phyloP scores from a whole-genome alignment of 2,797 vertebrate genomes.

The Tympanoctomys barrerae region DNA sequence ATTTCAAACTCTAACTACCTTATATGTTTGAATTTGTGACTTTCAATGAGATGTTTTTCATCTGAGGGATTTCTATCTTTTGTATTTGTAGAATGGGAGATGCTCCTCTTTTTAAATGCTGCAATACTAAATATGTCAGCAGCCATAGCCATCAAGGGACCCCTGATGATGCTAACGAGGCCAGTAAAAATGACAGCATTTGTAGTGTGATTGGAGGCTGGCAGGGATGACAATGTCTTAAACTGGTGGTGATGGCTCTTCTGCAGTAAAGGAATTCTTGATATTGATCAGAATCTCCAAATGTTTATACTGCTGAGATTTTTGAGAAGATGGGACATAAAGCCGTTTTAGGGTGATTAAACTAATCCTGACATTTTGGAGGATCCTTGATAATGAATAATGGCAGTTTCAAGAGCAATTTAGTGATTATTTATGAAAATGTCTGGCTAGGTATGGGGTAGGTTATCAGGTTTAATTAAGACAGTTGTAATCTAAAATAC shows the following conservation, averaged over 20 bases:
- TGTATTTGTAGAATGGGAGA: background rate
- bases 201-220: too few relatives aligned
- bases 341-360: background rate
- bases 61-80: conserved; percentile 1
- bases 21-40: background rate
- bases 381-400: background rate
- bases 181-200: background rate
- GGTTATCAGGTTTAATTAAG: conserved; percentile 7
- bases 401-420: background rate
- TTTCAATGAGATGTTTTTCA: conserved; percentile 5
- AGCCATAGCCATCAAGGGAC: background rate
- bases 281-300: background rate
- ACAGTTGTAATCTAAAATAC: background rate
- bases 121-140: background rate
- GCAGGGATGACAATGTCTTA: background rate
- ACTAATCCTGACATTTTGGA: background rate
- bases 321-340: background rate
- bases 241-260: background rate
- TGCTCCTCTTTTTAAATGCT: background rate
- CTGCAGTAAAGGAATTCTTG: background rate
- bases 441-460: background rate
- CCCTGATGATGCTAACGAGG: background rate
- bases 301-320: background rate
- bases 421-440: background rate
- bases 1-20: background rate